phyloP scores from a whole-genome alignment of 2,888 invertebrate species.

The Uropetala carovei region DNA sequence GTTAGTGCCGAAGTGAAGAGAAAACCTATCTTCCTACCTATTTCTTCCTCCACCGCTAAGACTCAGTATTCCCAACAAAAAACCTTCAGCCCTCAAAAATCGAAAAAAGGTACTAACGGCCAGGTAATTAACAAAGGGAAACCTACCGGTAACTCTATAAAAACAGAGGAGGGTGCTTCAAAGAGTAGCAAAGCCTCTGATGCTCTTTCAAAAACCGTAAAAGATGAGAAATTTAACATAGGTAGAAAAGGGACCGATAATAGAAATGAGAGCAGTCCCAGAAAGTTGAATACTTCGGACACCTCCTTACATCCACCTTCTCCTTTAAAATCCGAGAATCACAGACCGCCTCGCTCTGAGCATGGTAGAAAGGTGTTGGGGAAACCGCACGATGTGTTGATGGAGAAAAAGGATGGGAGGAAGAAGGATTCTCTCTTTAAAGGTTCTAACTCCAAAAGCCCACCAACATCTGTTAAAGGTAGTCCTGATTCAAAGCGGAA shows the following conservation, averaged over 20 bases:
- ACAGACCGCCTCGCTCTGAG: constrained; percentile 51
- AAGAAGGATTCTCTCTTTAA: constrained; percentile 61
- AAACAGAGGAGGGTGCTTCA: constrained; percentile 21
- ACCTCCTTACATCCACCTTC: constrained; percentile 27
- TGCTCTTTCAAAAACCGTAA: constrained; percentile 14
- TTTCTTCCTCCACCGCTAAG: constrained; percentile 51
- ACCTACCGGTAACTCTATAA: not conserved
- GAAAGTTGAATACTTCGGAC: constrained; percentile 46
- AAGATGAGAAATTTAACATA: constrained; percentile 40
- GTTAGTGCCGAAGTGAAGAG: constrained; percentile 52
- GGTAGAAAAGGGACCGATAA: constrained; percentile 52
- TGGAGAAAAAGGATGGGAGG: constrained; percentile 60
- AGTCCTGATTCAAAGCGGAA: constrained; percentile 62
- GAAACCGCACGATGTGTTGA: constrained; percentile 50
- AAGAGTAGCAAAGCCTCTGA: constrained; percentile 39
- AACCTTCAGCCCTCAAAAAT: constrained; percentile 32
- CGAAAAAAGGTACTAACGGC: constrained; percentile 56
- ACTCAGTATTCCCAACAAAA: constrained; percentile 48
- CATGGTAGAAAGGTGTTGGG: constrained; percentile 59
- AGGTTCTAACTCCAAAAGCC: constrained; percentile 61
- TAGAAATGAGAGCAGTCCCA: constrained; percentile 44
- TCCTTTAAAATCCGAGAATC: constrained; percentile 54
- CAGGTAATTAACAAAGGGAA: constrained; percentile 58
- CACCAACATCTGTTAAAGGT: constrained; percentile 54
- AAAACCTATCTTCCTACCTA: constrained; percentile 62